These are phyloP conservation scores for Ecdyonurus torrentis DNA, from an alignment of 2,888 invertebrate genomes.

Conservation along the genomic window DNA sequence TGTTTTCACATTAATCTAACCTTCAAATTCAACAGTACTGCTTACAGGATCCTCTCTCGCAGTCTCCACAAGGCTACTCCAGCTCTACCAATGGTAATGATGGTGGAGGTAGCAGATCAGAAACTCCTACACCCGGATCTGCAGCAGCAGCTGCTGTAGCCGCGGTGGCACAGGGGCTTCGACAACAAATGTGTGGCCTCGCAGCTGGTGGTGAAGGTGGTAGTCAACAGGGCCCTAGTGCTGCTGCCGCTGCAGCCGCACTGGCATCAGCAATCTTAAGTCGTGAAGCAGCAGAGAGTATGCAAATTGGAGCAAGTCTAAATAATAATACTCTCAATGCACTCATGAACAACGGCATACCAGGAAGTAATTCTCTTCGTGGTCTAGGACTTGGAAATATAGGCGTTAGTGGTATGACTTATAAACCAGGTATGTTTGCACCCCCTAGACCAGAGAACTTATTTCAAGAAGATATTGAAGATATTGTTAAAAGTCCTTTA, in stretches of 20 bases:
- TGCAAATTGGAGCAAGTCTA: constrained; percentile 5
- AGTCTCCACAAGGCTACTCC: constrained; percentile 34
- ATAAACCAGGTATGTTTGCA: constrained; percentile 26
- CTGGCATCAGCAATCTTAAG: constrained; percentile 9
- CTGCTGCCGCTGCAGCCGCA: constrained; percentile 11
- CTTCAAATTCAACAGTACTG: background rate
- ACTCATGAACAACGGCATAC: constrained; percentile 9
- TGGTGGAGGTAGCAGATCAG: constrained; percentile 44
- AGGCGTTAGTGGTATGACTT: constrained; percentile 43
- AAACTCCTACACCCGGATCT: constrained; percentile 1
- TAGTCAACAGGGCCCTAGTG: constrained; percentile 10
- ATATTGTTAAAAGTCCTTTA: constrained; percentile 39
- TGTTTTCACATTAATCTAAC: background rate
- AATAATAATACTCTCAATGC: constrained; percentile 3
- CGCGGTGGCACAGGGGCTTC: constrained; percentile 67
- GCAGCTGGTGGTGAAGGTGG: constrained; percentile 33
- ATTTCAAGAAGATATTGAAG: constrained; percentile 44
- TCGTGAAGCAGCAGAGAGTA: constrained; percentile 7
- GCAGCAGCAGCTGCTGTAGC: constrained; percentile 62
- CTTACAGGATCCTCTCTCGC: constrained; percentile 21
- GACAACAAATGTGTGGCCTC: constrained; percentile 76
- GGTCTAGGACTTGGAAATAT: constrained; percentile 35
- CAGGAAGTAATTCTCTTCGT: constrained; percentile 16
- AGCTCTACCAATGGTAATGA: constrained; percentile 42
- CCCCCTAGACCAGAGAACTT: constrained; percentile 33